phyloP scores from a whole-genome alignment of 2,797 vertebrate genomes.

The Dendrocincla tyrannina region DNA sequence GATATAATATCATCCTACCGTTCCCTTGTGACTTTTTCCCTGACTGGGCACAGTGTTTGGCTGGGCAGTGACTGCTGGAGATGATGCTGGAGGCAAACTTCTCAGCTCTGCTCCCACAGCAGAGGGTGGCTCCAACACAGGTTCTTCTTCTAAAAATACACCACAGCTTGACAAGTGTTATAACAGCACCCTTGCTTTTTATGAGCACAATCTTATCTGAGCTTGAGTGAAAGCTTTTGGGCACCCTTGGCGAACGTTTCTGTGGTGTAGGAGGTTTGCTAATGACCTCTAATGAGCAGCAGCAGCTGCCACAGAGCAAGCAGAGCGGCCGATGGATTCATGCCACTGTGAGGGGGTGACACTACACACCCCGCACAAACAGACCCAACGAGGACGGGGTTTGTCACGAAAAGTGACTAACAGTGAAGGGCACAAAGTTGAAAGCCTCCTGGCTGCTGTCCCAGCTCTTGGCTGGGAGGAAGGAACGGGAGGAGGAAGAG shows the following conservation, averaged over 20 bases:
- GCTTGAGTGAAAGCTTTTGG: not conserved
- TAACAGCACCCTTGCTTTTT: not conserved
- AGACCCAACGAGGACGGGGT: too few relatives aligned
- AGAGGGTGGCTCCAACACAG: not conserved
- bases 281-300: not conserved
- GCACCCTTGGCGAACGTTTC: rapidly evolving
- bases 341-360: rapidly evolving
- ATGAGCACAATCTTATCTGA: not conserved
- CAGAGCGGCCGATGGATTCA: rapidly evolving
- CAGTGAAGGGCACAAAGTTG: not conserved
- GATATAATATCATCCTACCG: not conserved
- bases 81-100: not conserved
- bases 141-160: not conserved
- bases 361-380: not conserved
- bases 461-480: not conserved
- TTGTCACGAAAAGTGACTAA: not conserved
- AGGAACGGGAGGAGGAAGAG: not conserved
- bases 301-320: not conserved
- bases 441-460: not conserved
- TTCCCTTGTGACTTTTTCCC: not conserved
- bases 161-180: not conserved
- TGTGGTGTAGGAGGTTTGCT: not conserved
- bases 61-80: not conserved
- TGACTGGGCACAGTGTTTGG: not conserved
- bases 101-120: not conserved